Evolutionary conservation across 2,888 invertebrate genomes (phyloP).

Genomic region (Frankliniella fusca): DNA sequence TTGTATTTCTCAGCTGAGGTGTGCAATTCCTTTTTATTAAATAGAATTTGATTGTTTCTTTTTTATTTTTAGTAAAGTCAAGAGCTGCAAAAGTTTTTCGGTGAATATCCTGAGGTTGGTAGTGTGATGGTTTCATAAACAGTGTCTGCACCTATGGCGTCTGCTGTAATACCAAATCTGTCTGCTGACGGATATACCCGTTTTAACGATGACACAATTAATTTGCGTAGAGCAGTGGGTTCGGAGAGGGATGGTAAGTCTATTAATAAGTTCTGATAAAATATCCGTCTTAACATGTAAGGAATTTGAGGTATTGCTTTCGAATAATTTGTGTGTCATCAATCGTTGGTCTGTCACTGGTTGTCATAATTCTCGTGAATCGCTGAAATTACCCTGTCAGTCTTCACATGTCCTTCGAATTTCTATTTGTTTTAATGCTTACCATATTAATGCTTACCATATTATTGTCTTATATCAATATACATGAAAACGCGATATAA

Average conservation of each 20-base stretch:
- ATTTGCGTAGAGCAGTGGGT: neutral
- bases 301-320: neutral
- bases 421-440: too few relatives aligned
- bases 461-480: too few relatives aligned
- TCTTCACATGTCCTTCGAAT: too few relatives aligned
- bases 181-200: constrained; percentile 12
- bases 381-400: too few relatives aligned
- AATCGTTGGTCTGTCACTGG: neutral
- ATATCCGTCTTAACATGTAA: neutral
- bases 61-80: too few relatives aligned
- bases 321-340: neutral
- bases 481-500: too few relatives aligned
- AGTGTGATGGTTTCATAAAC: neutral
- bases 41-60: too few relatives aligned
- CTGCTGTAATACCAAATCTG: constrained; percentile 21
- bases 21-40: too few relatives aligned
- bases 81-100: too few relatives aligned
- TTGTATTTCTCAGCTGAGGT: too few relatives aligned
- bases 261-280: neutral
- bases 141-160: constrained; percentile 10
- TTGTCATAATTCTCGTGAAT: neutral
- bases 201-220: constrained; percentile 7
- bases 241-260: neutral
- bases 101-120: too few relatives aligned
- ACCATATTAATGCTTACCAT: too few relatives aligned